Evolutionary conservation across 2,888 invertebrate species (phyloP).

Genomic region (Lottia scabra): DNA sequence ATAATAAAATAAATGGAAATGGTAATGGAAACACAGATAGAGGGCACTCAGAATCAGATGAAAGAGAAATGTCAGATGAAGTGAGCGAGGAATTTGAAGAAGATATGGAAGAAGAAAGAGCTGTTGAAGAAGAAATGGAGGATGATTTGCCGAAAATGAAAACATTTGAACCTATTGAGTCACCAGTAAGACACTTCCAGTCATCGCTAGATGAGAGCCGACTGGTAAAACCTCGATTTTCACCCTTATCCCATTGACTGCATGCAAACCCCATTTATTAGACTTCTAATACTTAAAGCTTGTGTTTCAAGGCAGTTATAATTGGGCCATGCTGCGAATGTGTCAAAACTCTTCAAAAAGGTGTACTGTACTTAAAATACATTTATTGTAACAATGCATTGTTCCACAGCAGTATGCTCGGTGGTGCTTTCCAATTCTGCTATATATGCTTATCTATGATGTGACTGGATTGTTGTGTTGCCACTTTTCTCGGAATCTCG

Average conservation of each 20-base stretch:
- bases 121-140: too few relatives aligned
- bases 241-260: constrained; percentile 2
- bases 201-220: constrained; percentile 1
- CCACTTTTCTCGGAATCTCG: too few relatives aligned
- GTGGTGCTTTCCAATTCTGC: too few relatives aligned
- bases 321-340: not conserved
- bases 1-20: constrained; percentile 26
- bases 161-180: not conserved
- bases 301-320: not conserved
- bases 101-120: not conserved
- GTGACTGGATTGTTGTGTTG: too few relatives aligned
- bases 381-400: too few relatives aligned
- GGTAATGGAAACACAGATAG: constrained; percentile 14
- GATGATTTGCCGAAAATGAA: constrained; percentile 6
- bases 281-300: not conserved
- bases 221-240: constrained; percentile 35
- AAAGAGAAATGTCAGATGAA: constrained; percentile 31
- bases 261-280: not conserved
- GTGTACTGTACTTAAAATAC: too few relatives aligned
- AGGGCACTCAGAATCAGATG: constrained; percentile 23
- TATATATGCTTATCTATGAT: too few relatives aligned
- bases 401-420: too few relatives aligned
- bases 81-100: constrained; percentile 41
- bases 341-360: too few relatives aligned
- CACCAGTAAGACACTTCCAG: constrained; percentile 14